Conservation (phyloP, 2,113 vertebrate species). For the Cervus canadensis region DNA sequence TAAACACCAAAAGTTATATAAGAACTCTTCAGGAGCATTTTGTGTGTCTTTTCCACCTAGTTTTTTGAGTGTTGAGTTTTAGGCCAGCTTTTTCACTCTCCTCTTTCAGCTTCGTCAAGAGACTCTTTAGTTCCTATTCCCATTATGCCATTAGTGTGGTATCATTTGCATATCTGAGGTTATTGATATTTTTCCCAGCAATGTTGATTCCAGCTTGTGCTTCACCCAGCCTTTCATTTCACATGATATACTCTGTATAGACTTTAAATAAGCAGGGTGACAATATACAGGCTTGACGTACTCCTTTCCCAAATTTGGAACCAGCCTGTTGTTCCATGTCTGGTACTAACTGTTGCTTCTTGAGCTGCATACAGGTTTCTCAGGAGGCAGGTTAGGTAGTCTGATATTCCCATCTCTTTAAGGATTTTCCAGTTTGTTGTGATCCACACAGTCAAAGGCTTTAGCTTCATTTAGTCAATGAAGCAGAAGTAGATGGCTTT, state of each 20-base stretch:
- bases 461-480: background rate
- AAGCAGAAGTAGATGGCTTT: background rate
- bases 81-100: background rate
- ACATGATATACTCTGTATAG: background rate
- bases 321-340: background rate
- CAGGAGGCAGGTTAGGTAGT: background rate
- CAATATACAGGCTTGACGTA: background rate
- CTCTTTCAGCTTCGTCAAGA: background rate
- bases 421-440: background rate
- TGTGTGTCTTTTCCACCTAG: background rate
- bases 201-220: background rate
- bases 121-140: background rate
- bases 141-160: background rate
- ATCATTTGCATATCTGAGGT: background rate
- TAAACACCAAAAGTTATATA: background rate
- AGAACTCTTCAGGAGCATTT: background rate
- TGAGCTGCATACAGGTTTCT: background rate
- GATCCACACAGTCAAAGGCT: background rate
- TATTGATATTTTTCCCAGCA: background rate
- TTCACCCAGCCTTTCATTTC: background rate
- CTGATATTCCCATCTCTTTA: background rate
- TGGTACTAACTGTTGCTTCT: background rate
- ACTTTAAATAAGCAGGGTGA: background rate
- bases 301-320: background rate
- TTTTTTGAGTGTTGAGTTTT: background rate